Base-by-base conservation (phyloP, 1,140 invertebrate species). In the Maconellicoccus hirsutus region DNA sequence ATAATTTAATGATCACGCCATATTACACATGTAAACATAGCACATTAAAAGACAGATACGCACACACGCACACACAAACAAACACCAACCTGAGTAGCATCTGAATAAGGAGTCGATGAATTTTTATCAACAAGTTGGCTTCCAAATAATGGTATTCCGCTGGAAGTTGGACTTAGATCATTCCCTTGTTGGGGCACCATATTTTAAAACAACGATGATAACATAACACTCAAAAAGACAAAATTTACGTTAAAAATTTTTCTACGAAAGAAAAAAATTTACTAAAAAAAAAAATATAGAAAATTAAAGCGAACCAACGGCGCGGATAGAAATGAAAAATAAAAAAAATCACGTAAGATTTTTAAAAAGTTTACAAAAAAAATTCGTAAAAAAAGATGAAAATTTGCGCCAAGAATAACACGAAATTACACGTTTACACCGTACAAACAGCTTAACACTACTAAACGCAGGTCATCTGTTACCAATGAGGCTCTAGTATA, bases 91-190 rank as follows among this genome's bases (percentile, higher is more conserved):
- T 95, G 92, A 74, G 94, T 97, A 52, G 94, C 94, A 84, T 98
- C 94, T 73, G 93, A 92, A 81, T 98, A 98, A 19, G 94, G 94
- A 61, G 94, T 98, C 27, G 86, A 83, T 14, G 93, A 95, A 80
- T 92, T 90, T 81, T 92, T 89, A 81, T 92, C 88, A 76, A 96
- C 88, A 72, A 90, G 83, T 78, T 91, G 86, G 52, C 91, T 93
- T 75, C 91, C 92, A 80, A 94, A 94, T 73, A 91, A 77, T 26
- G 82, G 82, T 66, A 66, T 26, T 66, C 61, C 61, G 25, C 61
- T 66, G 1, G 61, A 66, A 23, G 61, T 25, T 66, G 61, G 61
- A 66, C 61, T 66, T 23, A 66, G 19, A 66, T 66, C 61, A 66
- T 19, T 66, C 61, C 61, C 61, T 66, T 66, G 61, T 66, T 66